Conservation (phyloP, 1,140 invertebrate species). For the Sycobia sp. region DNA sequence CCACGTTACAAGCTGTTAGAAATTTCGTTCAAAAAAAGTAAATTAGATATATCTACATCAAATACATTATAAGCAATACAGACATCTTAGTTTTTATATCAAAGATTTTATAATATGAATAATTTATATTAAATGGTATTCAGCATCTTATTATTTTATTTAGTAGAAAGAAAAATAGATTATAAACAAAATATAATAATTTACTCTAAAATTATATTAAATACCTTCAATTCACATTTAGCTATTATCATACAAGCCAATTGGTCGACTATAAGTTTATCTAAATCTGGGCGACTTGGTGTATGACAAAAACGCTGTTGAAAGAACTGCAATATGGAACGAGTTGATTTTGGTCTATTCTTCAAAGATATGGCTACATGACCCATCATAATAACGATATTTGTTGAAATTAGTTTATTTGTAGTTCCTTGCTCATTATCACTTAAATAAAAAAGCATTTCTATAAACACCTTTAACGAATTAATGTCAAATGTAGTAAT, state of each 20-base stretch:
- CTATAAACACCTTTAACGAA: no score
- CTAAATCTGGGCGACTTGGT: conserved; percentile 74
- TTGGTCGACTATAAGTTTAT: conserved; percentile 95
- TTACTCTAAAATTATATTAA: neutral
- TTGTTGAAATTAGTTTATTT: conserved; percentile 83
- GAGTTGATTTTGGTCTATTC: conserved; percentile 88
- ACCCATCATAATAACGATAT: conserved; percentile 96
- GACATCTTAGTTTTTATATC: no score
- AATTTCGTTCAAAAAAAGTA: no score
- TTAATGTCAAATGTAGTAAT: no score
- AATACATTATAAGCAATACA: no score
- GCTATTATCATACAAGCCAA: conserved; percentile 96
- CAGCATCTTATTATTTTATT: no score
- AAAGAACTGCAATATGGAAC: conserved; percentile 96
- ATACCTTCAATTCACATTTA: conserved; percentile 74
- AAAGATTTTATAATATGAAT: no score
- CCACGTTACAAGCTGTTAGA: no score
- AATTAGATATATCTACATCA: no score
- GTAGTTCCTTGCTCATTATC: conserved; percentile 48
- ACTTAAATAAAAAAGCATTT: conserved; percentile 36
- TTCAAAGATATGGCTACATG: conserved; percentile 94
- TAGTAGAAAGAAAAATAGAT: no score
- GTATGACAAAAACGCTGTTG: conserved; percentile 94
- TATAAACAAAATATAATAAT: no score
- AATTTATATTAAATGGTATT: no score